These are phyloP conservation scores for Astropecten irregularis DNA, from an alignment of 53 echinoderm and acorn worm species.

Conservation along the genomic window DNA sequence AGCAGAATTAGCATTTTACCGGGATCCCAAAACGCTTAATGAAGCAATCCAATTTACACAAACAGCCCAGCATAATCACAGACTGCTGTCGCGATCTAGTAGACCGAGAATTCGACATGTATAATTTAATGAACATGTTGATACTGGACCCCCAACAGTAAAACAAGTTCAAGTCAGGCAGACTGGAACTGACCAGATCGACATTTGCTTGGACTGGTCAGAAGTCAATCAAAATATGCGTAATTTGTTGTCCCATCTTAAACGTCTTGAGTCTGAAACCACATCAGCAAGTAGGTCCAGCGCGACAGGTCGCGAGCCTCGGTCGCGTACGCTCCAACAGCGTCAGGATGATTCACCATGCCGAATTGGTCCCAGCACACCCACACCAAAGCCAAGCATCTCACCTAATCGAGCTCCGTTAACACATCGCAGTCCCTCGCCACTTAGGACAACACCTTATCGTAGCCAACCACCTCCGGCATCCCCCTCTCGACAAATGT, in stretches of 20 bases:
- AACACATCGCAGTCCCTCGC: neutral
- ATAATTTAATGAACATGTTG: neutral
- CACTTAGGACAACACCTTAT: neutral
- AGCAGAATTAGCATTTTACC: neutral
- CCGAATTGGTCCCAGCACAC: neutral
- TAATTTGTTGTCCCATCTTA: neutral
- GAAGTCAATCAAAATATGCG: conserved; percentile 17
- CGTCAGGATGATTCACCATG: too few species aligned
- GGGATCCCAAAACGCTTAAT: conserved; percentile 8
- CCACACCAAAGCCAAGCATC: neutral
- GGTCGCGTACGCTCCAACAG: too few species aligned
- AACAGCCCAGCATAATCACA: conserved; percentile 15
- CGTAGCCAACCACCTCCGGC: conserved; percentile 12
- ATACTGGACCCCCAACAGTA: neutral
- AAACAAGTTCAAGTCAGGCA: neutral
- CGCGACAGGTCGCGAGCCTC: too few species aligned
- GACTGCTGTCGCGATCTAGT: neutral
- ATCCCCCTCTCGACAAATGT: conserved; percentile 13
- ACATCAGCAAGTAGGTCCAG: neutral
- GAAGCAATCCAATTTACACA: conserved; percentile 2
- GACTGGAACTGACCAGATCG: neutral
- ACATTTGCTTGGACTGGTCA: conserved; percentile 23
- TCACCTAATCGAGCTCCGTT: neutral
- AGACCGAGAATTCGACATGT: conserved; percentile 14
- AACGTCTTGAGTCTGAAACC: neutral